These are phyloP conservation scores for Noturus placidus DNA, from an alignment of 2,113 vertebrate species.

Conservation along the genomic window DNA sequence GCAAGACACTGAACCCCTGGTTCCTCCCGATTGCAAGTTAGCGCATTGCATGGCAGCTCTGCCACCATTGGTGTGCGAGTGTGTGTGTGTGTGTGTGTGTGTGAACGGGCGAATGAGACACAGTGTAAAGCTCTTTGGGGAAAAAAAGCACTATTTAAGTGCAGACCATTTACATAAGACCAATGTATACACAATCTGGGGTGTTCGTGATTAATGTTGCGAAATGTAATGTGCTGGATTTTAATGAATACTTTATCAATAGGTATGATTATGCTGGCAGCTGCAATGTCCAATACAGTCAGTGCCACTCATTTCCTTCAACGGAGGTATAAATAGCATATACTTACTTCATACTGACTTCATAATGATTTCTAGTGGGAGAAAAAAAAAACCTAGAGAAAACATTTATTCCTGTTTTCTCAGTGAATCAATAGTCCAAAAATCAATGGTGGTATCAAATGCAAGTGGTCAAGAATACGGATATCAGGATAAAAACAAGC, in stretches of 20 bases:
- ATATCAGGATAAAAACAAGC: not conserved
- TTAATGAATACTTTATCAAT: not conserved
- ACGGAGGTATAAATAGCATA: not conserved
- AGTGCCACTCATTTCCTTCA: not conserved
- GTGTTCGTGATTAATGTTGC: not conserved
- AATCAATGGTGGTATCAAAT: not conserved
- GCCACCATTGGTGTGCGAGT: too few species aligned
- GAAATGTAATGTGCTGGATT: not conserved
- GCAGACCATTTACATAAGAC: not conserved
- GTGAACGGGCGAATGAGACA: too few species aligned
- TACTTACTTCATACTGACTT: not conserved
- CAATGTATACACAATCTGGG: not conserved
- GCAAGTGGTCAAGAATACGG: not conserved
- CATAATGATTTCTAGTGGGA: not conserved
- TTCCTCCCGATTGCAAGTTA: too few species aligned
- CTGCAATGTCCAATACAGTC: not conserved
- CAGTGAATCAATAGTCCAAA: not conserved
- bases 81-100: too few species aligned
- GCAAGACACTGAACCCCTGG: too few species aligned
- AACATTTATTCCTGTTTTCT: not conserved
- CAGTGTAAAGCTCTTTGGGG: too few species aligned
- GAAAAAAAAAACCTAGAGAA: not conserved
- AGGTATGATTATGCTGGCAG: not conserved
- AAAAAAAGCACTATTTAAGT: too few species aligned
- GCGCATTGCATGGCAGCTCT: too few species aligned